A percentile compares a stretch with the other conserved stretches of the same genome.
These are phyloP conservation scores for Steinernema hermaphroditum DNA, from an alignment of 2,888 invertebrate genomes.

Conservation along the genomic window DNA sequence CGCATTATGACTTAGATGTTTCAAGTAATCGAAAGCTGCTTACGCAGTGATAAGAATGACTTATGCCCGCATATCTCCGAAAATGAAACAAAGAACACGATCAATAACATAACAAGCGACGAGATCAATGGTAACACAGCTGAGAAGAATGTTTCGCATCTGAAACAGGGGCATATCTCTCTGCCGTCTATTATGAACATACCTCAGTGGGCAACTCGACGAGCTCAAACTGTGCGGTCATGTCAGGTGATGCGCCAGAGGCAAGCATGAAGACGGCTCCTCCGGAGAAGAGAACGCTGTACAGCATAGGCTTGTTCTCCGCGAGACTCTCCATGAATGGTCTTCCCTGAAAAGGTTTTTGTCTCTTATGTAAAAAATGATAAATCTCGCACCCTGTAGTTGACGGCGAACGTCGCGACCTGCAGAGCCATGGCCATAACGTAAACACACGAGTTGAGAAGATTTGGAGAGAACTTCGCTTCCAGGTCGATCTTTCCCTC, in stretches of 20 bases:
- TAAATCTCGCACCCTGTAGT: conserved; percentile 81
- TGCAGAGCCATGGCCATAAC: conserved; percentile 96
- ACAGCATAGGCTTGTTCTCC: conserved; percentile 88
- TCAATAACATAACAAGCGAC: conserved; percentile 83
- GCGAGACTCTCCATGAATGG: conserved; percentile 96
- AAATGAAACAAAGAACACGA: conserved; percentile 52
- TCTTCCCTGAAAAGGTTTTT: conserved; percentile 77
- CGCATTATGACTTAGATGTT: too few relatives aligned
- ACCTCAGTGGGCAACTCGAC: conserved; percentile 89
- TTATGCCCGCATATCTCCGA: conserved; percentile 50
- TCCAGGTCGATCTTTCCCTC: conserved; percentile 62
- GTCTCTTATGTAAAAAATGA: neutral
- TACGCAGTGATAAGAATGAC: too few relatives aligned
- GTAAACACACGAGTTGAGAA: conserved; percentile 96
- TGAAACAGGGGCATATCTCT: conserved; percentile 70
- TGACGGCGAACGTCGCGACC: conserved; percentile 96
- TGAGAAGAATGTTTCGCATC: conserved; percentile 85
- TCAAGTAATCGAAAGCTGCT: too few relatives aligned
- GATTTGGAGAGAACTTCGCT: conserved; percentile 80
- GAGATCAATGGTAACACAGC: conserved; percentile 83
- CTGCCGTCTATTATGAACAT: neutral
- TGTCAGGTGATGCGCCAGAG: conserved; percentile 75
- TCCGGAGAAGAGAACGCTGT: conserved; percentile 83
- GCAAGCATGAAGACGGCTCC: conserved; percentile 82
- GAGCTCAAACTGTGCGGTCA: conserved; percentile 88